These are phyloP conservation scores for Microctonus hyperodae DNA, from an alignment of 2,888 invertebrate genomes.

Conservation along the genomic window DNA sequence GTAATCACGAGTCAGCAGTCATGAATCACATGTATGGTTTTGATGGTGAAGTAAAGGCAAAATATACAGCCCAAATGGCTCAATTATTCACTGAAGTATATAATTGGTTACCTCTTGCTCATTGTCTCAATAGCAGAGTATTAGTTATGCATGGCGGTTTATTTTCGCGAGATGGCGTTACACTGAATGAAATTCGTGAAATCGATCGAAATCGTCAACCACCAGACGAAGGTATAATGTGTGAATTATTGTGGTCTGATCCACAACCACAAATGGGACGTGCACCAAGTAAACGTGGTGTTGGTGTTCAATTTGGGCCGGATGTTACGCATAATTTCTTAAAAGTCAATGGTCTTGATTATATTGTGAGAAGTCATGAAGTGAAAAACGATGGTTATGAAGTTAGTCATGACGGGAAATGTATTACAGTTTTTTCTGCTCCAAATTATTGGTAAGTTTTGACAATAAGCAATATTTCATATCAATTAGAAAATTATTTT, in stretches of 20 bases:
- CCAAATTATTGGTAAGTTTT: conserved; percentile 94
- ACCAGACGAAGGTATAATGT: conserved; percentile 96
- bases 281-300: conserved; percentile 94
- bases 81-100: conserved; percentile 98
- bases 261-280: conserved; percentile 90
- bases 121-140: conserved; percentile 88
- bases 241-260: conserved; percentile 98
- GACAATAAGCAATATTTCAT: not conserved
- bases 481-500: not conserved
- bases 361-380: conserved; percentile 96
- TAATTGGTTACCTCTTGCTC: conserved; percentile 95
- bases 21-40: conserved; percentile 99
- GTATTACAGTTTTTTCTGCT: conserved; percentile 98
- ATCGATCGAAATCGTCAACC: conserved; percentile 95
- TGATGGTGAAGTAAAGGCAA: conserved; percentile 96
- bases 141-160: conserved; percentile 97
- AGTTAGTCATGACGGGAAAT: conserved; percentile 91
- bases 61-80: conserved; percentile 94
- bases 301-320: conserved; percentile 98
- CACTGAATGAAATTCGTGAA: conserved; percentile 88
- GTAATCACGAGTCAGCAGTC: conserved; percentile 97
- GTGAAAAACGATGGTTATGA: conserved; percentile 98
- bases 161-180: conserved; percentile 92
- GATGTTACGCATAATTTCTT: conserved; percentile 93
- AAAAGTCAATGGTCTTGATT: conserved; percentile 85